phyloP scores from a whole-genome alignment of 2,888 invertebrate species.

The Disparrhopalites patrizii region DNA sequence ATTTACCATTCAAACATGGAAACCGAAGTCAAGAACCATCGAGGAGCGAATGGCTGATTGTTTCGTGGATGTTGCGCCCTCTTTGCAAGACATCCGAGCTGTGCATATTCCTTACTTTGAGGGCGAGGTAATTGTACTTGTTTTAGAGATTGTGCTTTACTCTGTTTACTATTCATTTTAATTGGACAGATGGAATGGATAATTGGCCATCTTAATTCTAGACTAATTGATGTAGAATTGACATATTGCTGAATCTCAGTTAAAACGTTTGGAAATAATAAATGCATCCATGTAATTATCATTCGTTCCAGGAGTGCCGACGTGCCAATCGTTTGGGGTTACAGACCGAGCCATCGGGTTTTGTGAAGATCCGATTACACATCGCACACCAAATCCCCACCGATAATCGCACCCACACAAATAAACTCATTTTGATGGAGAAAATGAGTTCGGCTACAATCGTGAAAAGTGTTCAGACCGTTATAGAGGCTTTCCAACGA shows the following conservation, averaged over 20 bases:
- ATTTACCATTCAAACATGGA: conserved; percentile 40
- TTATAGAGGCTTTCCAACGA: conserved; percentile 46
- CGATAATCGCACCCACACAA: conserved; percentile 8
- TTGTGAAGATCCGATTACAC: conserved; percentile 37
- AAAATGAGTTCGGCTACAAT: conserved; percentile 47
- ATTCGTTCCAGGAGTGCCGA: conserved; percentile 30
- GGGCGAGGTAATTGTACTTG: conserved; percentile 26
- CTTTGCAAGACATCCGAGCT: conserved; percentile 41
- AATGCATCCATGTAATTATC: too few species aligned
- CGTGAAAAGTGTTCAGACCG: conserved; percentile 45
- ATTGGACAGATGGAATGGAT: too few species aligned
- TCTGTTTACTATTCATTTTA: too few species aligned
- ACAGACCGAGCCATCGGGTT: conserved; percentile 41
- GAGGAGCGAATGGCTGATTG: conserved; percentile 39
- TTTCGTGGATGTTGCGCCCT: conserved; percentile 43
- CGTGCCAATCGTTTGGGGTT: conserved; percentile 43
- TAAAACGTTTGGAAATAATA: too few species aligned
- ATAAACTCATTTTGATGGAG: conserved; percentile 37
- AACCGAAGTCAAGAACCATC: conserved; percentile 33
- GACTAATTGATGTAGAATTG: too few species aligned
- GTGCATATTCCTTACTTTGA: conserved; percentile 35
- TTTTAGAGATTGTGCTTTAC: too few species aligned
- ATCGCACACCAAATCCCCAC: conserved; percentile 38
- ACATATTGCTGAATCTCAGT: too few species aligned
- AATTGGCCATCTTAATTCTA: too few species aligned